Conservation (phyloP, 2,113 vertebrate species). For the Synodontis membranacea region DNA sequence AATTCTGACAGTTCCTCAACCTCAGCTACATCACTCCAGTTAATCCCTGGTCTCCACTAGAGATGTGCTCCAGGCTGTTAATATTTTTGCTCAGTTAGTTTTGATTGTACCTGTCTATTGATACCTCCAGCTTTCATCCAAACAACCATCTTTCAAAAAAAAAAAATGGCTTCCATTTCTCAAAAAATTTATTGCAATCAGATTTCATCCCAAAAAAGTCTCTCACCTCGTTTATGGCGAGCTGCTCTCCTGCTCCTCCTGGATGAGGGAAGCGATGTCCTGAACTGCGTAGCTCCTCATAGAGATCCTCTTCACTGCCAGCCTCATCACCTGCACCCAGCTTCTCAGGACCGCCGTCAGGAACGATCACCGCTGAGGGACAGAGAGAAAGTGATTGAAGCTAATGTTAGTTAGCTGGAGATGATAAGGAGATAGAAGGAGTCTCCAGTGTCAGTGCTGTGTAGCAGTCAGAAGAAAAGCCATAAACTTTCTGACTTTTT, state of each 20-base stretch:
- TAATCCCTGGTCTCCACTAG: not conserved
- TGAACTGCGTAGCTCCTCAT: conserved; percentile 83
- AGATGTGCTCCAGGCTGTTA: not conserved
- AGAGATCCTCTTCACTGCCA: conserved; percentile 88
- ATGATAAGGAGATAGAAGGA: not conserved
- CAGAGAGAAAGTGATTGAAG: not conserved
- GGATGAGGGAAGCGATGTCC: conserved; percentile 84
- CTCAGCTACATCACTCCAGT: too few relatives aligned
- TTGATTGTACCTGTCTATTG: too few relatives aligned
- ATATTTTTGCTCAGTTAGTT: too few relatives aligned
- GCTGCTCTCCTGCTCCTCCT: conserved; percentile 90
- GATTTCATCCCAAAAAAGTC: not conserved
- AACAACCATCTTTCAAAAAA: too few relatives aligned
- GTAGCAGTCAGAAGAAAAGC: too few relatives aligned
- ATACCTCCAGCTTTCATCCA: not conserved
- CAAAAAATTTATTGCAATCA: too few relatives aligned
- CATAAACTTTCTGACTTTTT: not conserved
- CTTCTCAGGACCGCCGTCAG: conserved; percentile 80
- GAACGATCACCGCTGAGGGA: conserved; percentile 75
- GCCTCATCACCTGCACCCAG: conserved; percentile 73
- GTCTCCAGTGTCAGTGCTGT: not conserved
- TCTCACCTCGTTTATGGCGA: conserved; percentile 94
- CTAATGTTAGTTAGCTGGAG: not conserved
- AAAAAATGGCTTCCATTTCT: too few relatives aligned
- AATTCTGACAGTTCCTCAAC: too few relatives aligned